These are phyloP conservation scores for Portunus trituberculatus DNA, from an alignment of 1,140 invertebrate species.

Conservation along the genomic window DNA sequence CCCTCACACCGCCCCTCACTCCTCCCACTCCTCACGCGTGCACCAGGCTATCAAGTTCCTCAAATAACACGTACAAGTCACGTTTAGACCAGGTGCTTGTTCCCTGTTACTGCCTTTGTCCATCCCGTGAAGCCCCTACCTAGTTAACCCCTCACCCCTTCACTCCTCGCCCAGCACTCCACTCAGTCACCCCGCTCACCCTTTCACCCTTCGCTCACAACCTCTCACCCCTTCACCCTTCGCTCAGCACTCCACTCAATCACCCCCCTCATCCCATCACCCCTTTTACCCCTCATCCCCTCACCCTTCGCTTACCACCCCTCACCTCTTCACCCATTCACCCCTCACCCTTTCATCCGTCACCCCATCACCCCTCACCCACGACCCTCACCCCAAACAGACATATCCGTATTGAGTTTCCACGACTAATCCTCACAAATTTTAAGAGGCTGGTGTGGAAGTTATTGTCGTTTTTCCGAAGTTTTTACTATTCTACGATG, in stretches of 20 bases:
- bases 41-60: conserved; percentile 2
- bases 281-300: not conserved
- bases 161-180: not conserved
- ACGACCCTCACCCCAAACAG: too few relatives aligned
- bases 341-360: not conserved
- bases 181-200: not conserved
- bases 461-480: too few relatives aligned
- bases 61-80: not conserved
- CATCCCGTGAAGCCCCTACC: too few relatives aligned
- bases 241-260: not conserved
- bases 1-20: not conserved
- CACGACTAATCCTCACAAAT: too few relatives aligned
- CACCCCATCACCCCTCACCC: too few relatives aligned
- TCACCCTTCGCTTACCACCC: too few relatives aligned
- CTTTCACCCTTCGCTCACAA: not conserved
- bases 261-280: too few relatives aligned
- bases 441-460: too few relatives aligned
- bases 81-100: not conserved
- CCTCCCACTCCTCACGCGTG: not conserved
- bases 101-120: not conserved
- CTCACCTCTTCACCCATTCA: not conserved
- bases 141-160: not conserved
- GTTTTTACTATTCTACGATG: too few relatives aligned
- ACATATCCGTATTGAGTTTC: too few relatives aligned
- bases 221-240: not conserved